Percentiles rank a stretch among this genome's conserved stretches.
Evolutionary conservation across 2,797 vertebrate genomes (phyloP).

Genomic region (Lepilemur septentrionalis): DNA sequence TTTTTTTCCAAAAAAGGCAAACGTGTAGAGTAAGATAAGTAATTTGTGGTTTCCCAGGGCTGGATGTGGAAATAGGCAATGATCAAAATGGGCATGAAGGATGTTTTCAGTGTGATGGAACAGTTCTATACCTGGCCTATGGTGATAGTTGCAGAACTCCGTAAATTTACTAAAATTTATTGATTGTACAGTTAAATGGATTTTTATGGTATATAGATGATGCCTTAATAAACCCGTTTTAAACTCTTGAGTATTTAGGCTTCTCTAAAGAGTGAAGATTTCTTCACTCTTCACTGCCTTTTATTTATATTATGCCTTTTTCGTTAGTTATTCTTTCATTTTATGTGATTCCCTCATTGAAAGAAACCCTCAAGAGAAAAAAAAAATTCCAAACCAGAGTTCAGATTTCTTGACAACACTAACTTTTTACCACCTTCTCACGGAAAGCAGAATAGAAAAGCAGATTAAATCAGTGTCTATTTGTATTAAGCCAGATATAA

Average conservation of each 20-base stretch:
- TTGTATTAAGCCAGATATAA: slow-evolving; percentile 40
- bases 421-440: neutral
- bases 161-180: neutral
- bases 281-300: neutral
- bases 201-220: neutral
- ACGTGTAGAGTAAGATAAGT: neutral
- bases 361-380: neutral
- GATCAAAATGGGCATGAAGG: neutral
- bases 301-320: neutral
- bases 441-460: neutral
- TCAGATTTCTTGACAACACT: neutral
- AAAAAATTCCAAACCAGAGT: neutral
- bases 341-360: neutral
- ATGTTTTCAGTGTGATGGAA: neutral
- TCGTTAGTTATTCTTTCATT: neutral
- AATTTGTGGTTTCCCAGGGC: neutral
- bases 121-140: neutral
- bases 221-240: neutral
- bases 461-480: neutral
- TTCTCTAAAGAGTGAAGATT: too few relatives aligned
- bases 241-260: neutral
- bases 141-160: neutral
- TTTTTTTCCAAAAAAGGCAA: neutral
- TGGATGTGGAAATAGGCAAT: neutral
- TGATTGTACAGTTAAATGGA: neutral